phyloP scores from a whole-genome alignment of 2,888 invertebrate genomes.

The Melinaea marsaeus region DNA sequence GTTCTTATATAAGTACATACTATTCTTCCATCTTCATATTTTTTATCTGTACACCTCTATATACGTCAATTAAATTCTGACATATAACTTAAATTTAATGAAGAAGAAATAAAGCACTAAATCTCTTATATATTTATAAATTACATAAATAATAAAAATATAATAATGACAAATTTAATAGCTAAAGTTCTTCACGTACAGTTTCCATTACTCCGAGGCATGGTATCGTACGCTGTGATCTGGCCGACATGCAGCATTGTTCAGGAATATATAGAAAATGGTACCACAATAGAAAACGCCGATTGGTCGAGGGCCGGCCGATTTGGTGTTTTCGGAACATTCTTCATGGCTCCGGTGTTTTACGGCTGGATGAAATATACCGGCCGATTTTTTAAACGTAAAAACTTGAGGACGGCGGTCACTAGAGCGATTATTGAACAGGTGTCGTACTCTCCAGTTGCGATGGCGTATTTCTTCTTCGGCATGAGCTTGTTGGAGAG shows the following conservation, averaged over 20 bases:
- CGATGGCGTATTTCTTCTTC: conserved; percentile 85
- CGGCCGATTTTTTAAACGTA: conserved; percentile 50
- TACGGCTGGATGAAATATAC: conserved; percentile 84
- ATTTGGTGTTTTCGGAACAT: conserved; percentile 85
- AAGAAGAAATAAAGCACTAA: too few relatives aligned
- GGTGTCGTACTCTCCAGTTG: conserved; percentile 83
- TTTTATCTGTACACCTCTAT: too few relatives aligned
- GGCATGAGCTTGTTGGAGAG: conserved; percentile 85
- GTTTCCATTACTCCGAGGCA: conserved; percentile 77
- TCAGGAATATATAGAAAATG: conserved; percentile 76
- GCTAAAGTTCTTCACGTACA: conserved; percentile 65
- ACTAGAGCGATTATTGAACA: conserved; percentile 79
- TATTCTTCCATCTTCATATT: too few relatives aligned
- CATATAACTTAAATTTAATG: too few relatives aligned
- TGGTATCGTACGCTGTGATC: conserved; percentile 82
- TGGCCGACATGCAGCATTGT: conserved; percentile 85
- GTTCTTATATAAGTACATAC: too few relatives aligned
- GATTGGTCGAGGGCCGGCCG: conserved; percentile 81
- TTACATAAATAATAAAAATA: not conserved
- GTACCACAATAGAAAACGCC: conserved; percentile 43
- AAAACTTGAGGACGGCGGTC: conserved; percentile 47
- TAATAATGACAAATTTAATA: conserved; percentile 36
- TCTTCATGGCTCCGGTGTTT: conserved; percentile 87
- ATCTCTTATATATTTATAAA: too few relatives aligned
- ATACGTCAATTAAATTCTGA: too few relatives aligned